Conservation (phyloP, 1,140 invertebrate species). For the Tribolium madens region DNA sequence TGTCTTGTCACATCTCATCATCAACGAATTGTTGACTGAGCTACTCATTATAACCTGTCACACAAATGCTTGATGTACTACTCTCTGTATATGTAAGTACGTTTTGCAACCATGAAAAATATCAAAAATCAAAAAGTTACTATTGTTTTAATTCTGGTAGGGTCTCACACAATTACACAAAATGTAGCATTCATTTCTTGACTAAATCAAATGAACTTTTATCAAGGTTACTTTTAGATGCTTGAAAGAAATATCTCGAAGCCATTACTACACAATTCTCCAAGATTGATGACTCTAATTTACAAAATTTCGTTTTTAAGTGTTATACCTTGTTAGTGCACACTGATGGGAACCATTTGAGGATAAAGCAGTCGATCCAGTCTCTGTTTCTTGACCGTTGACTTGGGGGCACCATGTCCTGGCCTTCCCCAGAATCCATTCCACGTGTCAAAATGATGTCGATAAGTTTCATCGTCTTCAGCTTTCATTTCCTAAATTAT, state of each 20-base stretch:
- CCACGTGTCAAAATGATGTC: constrained; percentile 76
- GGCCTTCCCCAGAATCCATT: constrained; percentile 75
- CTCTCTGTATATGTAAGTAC: too few relatives aligned
- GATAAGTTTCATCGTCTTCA: constrained; percentile 71
- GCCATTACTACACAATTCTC: background rate
- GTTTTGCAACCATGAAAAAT: too few relatives aligned
- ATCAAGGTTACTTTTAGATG: too few relatives aligned
- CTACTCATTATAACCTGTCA: background rate
- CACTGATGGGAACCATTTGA: constrained; percentile 56
- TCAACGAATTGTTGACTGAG: background rate
- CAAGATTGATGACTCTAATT: background rate
- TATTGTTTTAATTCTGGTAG: too few relatives aligned
- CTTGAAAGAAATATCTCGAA: background rate
- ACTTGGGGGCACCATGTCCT: constrained; percentile 74
- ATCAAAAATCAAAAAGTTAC: too few relatives aligned
- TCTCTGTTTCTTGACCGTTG: constrained; percentile 62
- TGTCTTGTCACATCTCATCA: background rate
- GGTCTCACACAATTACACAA: too few relatives aligned
- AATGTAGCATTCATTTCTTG: background rate
- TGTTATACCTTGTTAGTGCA: constrained; percentile 48
- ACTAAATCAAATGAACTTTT: too few relatives aligned
- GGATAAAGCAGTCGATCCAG: constrained; percentile 62
- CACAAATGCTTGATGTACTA: background rate
- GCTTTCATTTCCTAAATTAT: constrained; percentile 66
- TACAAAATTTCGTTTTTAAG: background rate